These are phyloP conservation scores for Nothura maculosa DNA, from an alignment of 2,797 vertebrate genomes.

Conservation along the genomic window DNA sequence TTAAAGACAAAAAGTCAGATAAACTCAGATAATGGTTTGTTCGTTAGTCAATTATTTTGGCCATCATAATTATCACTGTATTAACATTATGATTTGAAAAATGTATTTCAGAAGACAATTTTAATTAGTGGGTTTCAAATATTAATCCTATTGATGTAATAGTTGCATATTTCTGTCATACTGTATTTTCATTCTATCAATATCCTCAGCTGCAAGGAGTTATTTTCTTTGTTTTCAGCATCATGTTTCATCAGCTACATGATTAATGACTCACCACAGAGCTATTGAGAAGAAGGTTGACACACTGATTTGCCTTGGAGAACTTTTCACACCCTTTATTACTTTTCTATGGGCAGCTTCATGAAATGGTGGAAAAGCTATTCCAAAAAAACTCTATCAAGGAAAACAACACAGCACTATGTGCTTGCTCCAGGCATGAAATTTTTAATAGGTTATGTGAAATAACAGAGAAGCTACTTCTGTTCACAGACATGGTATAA, in stretches of 20 bases:
- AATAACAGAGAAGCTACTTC: slow-evolving; percentile 3
- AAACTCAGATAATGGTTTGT: neutral
- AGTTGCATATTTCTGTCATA: neutral
- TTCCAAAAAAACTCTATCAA: neutral
- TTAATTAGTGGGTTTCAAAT: neutral
- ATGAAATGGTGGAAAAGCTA: neutral
- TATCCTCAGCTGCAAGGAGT: neutral
- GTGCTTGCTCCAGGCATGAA: neutral
- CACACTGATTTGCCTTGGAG: neutral
- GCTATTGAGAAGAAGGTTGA: neutral
- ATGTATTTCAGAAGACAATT: neutral
- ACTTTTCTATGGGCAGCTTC: neutral
- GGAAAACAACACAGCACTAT: neutral
- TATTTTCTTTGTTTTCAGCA: neutral
- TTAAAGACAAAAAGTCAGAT: neutral
- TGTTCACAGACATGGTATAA: neutral
- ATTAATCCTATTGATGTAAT: too few species aligned
- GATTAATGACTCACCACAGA: neutral
- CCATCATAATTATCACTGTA: neutral
- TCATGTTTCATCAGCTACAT: neutral
- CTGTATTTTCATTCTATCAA: neutral
- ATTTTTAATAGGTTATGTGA: neutral
- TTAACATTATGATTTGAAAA: neutral
- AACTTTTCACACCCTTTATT: neutral
- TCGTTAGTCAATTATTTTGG: neutral